phyloP scores from a whole-genome alignment of 2,888 invertebrate species.

The Xestoiulus laeticollis region DNA sequence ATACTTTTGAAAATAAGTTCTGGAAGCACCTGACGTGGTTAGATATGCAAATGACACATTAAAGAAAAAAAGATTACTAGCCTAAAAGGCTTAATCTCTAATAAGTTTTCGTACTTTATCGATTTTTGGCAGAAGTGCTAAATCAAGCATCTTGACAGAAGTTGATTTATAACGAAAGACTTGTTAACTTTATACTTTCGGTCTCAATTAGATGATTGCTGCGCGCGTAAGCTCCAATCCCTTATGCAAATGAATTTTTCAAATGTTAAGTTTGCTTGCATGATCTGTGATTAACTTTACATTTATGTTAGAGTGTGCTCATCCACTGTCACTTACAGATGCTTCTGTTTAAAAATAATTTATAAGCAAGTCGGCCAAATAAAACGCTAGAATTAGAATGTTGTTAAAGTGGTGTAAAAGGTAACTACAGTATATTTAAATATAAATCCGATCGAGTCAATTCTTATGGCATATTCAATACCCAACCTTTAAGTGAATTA shows the following conservation, averaged over 20 bases:
- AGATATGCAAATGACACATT: constrained; percentile 13
- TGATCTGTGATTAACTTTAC: too few species aligned
- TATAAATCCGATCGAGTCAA: too few species aligned
- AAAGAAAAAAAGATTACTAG: not conserved
- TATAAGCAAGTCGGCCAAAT: too few species aligned
- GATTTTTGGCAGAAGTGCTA: not conserved
- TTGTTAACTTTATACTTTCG: not conserved
- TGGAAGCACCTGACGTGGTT: not conserved
- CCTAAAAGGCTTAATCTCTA: not conserved
- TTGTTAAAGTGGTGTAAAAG: too few species aligned
- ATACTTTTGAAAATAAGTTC: not conserved
- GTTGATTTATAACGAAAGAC: not conserved
- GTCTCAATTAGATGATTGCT: not conserved
- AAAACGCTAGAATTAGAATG: too few species aligned
- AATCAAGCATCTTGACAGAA: not conserved
- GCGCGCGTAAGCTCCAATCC: not conserved
- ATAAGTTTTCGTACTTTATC: not conserved
- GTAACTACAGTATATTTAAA: too few species aligned
- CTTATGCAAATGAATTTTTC: not conserved
- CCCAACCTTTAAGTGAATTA: too few species aligned
- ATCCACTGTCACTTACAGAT: too few species aligned
- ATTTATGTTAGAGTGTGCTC: too few species aligned
- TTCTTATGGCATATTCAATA: too few species aligned
- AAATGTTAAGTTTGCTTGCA: too few species aligned
- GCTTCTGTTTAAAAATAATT: too few species aligned